Base-by-base conservation (phyloP, 2,888 invertebrate species). In the Enchytraeus crypticus region DNA sequence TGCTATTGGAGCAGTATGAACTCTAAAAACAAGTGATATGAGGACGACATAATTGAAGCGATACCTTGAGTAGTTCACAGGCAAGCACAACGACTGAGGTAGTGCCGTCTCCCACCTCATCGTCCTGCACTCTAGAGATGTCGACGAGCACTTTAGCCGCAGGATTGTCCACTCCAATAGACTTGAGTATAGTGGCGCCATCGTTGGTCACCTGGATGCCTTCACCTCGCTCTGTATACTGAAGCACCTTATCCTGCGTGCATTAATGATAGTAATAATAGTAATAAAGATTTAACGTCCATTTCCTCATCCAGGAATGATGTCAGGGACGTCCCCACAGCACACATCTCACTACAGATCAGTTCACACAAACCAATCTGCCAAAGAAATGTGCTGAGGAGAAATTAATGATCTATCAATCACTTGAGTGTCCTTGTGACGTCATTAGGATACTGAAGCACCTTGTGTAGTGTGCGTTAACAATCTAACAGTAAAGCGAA, bases 81-180 rank as follows among this genome's bases (percentile, higher is more conserved):
- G 97, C 97, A 82, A 79, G 66, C 87, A 95, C 97, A 58, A 96
- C 92, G 0, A 99, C 98, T 0, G 97, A 97, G 46, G 98, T 99
- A n/a, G 98, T 99, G 18, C 98, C 98, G 84, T 99, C 98, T 51
- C 98, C 98, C 62, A 98, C 97, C 84, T 98, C 98, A 77, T 93
- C 93, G 82, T 98, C 98, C 78, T 98, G 98, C 2, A 93, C 93
- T 80, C 90, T 89, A 18, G 97, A 90, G 86, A 98, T 96, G 71
- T 98, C 93, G n/a, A 98, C 95, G 55, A 98, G 83, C 73, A 98
- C 91, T 82, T 98, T 99, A 0, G 97, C 97, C 33, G 98, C 97
- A 27, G 98, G 96, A 81, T 99, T 98, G 77, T 98, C 97, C 23
- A 99, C 90, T 59, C 97, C 97, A 61, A 98, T 86, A 0, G 91